Conservation (phyloP, 2,113 vertebrate species). For the Lathamus discolor region DNA sequence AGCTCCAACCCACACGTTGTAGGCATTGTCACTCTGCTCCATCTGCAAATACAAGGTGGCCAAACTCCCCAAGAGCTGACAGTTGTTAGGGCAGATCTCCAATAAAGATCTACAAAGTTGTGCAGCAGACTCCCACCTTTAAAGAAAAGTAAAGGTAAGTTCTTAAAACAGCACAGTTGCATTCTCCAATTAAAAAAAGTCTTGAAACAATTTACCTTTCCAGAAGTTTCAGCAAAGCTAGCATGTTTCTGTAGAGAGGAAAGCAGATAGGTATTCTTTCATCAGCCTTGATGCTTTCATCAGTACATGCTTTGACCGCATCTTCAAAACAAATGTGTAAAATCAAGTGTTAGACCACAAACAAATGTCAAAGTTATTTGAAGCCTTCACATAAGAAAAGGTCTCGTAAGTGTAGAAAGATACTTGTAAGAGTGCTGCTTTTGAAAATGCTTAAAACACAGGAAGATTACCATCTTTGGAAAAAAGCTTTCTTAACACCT, state of each 20-base stretch:
- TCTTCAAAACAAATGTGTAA: conserved; percentile 74
- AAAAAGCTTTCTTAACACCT: neutral
- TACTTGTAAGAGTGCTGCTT: neutral
- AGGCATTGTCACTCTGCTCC: conserved; percentile 72
- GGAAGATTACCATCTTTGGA: neutral
- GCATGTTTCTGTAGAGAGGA: conserved; percentile 88
- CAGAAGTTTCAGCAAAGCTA: conserved; percentile 81
- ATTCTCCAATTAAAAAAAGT: neutral
- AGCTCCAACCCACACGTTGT: conserved; percentile 81
- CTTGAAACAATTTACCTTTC: conserved; percentile 77
- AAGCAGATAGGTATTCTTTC: conserved; percentile 81
- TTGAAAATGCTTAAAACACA: neutral
- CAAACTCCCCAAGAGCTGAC: conserved; percentile 81
- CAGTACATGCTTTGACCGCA: conserved; percentile 82
- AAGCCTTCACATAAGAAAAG: neutral
- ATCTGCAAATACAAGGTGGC: conserved; percentile 78
- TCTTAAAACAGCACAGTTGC: neutral
- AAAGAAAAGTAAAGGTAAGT: conserved; percentile 34
- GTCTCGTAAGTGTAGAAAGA: rapidly evolving
- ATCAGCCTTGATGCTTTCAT: conserved; percentile 71
- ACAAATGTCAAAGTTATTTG: neutral
- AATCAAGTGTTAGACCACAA: neutral
- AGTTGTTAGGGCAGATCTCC: conserved; percentile 78
- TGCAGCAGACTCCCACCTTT: conserved; percentile 82
- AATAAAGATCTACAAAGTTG: conserved; percentile 81